These are phyloP conservation scores for Vanessa cardui DNA, from an alignment of 2,888 invertebrate species.

Conservation along the genomic window DNA sequence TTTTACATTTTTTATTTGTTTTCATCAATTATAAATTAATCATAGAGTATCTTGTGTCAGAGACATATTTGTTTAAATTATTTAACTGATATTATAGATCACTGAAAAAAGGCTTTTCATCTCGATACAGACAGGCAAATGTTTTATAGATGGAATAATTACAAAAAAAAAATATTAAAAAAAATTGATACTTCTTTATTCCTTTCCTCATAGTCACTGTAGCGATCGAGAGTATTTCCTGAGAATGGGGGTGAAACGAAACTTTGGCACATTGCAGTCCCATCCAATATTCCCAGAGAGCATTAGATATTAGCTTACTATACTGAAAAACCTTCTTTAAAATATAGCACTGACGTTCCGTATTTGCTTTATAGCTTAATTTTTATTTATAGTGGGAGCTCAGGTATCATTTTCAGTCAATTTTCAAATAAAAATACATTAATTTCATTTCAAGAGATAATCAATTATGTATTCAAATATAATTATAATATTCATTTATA, in stretches of 20 bases:
- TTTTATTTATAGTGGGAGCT: no score
- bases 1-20: no score
- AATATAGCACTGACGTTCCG: not conserved
- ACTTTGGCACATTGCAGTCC: constrained; percentile 3
- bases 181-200: not conserved
- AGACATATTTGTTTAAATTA: not conserved
- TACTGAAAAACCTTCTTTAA: not conserved
- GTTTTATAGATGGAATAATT: not conserved
- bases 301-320: constrained; percentile 19
- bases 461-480: no score
- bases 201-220: not conserved
- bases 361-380: not conserved
- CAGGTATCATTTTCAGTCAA: no score
- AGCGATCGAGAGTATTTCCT: not conserved
- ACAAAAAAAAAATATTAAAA: not conserved
- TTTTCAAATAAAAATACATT: no score
- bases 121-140: not conserved
- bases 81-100: no score
- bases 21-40: no score
- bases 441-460: no score
- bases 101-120: not conserved
- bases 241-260: constrained; percentile 10
- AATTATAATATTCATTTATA: no score
- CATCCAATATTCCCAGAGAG: constrained; percentile 22
- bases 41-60: no score